Evolutionary conservation across 2,113 vertebrate species (phyloP).

Genomic region (Aplodontia rufa): DNA sequence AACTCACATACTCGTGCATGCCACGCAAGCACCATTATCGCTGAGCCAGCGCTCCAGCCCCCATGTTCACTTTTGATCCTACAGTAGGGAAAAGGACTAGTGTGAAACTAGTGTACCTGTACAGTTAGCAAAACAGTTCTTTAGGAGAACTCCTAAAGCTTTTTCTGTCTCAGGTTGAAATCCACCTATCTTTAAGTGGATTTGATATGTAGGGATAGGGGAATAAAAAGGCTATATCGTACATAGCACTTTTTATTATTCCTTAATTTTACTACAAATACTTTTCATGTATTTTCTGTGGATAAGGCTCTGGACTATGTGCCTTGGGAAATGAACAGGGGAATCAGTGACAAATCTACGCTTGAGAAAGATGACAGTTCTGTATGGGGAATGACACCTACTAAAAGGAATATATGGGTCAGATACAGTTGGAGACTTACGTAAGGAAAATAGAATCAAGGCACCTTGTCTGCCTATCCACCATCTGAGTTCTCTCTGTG

Average conservation of each 20-base stretch:
- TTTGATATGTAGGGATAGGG: background rate
- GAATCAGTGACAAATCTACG: background rate
- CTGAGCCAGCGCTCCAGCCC: no score
- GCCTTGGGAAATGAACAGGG: background rate
- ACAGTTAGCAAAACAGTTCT: background rate
- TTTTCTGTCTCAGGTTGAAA: background rate
- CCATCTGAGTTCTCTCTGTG: slow-evolving; percentile 56
- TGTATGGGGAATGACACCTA: background rate
- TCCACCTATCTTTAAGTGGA: background rate
- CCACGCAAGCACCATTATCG: no score
- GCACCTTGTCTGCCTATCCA: background rate
- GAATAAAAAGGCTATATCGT: background rate
- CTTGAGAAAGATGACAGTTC: background rate
- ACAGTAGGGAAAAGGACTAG: background rate
- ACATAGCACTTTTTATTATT: background rate
- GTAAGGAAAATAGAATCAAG: background rate
- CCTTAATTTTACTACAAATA: background rate
- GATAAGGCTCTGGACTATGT: background rate
- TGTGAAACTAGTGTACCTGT: background rate
- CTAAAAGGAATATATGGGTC: background rate
- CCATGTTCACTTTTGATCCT: background rate
- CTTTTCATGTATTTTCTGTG: background rate
- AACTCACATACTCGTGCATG: no score
- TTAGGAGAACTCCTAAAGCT: background rate
- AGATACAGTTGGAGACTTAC: background rate